A percentile compares a stretch with the other conserved stretches of the same genome.
phyloP scores from a whole-genome alignment of 2,888 invertebrate genomes.

The Watsonalla cultraria region DNA sequence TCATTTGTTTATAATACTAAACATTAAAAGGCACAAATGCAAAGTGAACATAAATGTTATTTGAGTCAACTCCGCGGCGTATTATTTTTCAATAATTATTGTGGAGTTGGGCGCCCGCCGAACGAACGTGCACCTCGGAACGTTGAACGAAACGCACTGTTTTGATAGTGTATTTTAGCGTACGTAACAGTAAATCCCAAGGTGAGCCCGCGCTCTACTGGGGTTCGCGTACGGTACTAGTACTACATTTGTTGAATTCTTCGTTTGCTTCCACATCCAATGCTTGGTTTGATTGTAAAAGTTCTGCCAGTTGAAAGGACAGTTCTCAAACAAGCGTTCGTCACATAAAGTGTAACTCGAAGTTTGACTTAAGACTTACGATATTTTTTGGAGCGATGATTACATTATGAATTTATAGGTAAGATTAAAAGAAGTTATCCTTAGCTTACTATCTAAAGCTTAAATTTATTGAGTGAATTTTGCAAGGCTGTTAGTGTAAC shows the following conservation, averaged over 20 bases:
- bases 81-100: slow-evolving; percentile 24
- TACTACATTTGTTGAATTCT: slow-evolving; percentile 37
- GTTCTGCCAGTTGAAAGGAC: too few relatives aligned
- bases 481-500: background rate
- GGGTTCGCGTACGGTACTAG: slow-evolving; percentile 35
- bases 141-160: slow-evolving; percentile 62
- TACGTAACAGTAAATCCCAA: slow-evolving; percentile 64
- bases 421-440: slow-evolving; percentile 41
- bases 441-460: slow-evolving; percentile 32
- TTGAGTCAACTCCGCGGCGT: slow-evolving; percentile 19
- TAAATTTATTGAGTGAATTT: too few relatives aligned
- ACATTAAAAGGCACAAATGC: slow-evolving; percentile 34
- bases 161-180: slow-evolving; percentile 74
- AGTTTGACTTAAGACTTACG: too few relatives aligned
- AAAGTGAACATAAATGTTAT: slow-evolving; percentile 13
- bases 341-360: too few relatives aligned
- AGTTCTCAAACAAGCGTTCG: too few relatives aligned
- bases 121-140: slow-evolving; percentile 45
- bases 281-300: slow-evolving; percentile 27
- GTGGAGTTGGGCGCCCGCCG: slow-evolving; percentile 19
- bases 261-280: slow-evolving; percentile 30
- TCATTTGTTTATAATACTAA: slow-evolving; percentile 9
- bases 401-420: slow-evolving; percentile 16
- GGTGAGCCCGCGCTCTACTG: slow-evolving; percentile 60
- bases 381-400: too few relatives aligned